These are phyloP conservation scores for Strigamia transsilvanica DNA, from an alignment of 2,888 invertebrate species.

Conservation along the genomic window DNA sequence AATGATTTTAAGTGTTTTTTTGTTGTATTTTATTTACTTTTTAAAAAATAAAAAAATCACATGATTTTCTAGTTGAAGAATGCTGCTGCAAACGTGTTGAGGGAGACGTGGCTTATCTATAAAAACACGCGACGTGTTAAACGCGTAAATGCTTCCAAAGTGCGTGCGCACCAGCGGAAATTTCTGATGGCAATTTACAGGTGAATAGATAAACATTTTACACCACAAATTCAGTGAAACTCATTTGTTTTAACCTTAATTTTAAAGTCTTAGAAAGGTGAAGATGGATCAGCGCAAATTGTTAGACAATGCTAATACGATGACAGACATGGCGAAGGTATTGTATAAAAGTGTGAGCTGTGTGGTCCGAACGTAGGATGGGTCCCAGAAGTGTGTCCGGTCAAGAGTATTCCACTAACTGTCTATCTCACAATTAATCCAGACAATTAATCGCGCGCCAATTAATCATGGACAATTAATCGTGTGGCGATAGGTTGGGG, in stretches of 20 bases:
- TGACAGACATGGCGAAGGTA: slow-evolving; percentile 99
- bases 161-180: slow-evolving; percentile 98
- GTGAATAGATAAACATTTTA: slow-evolving; percentile 68
- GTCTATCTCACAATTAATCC: too few species aligned
- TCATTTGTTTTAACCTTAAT: slow-evolving; percentile 11
- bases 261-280: slow-evolving; percentile 90
- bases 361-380: not conserved
- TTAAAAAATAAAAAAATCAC: not conserved
- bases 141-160: slow-evolving; percentile 93
- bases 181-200: slow-evolving; percentile 99
- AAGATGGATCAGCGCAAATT: slow-evolving; percentile 99
- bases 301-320: slow-evolving; percentile 98
- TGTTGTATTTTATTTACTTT: not conserved
- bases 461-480: too few species aligned
- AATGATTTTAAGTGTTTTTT: not conserved
- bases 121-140: slow-evolving; percentile 98
- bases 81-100: slow-evolving; percentile 97
- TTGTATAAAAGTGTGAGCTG: not conserved
- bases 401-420: too few species aligned
- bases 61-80: slow-evolving; percentile 89
- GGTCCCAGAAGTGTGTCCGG: too few species aligned
- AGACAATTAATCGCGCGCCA: too few species aligned
- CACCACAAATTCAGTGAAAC: not conserved
- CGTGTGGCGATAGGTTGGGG: too few species aligned
- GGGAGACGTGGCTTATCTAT: slow-evolving; percentile 99